Percentiles rank a stretch among this genome's conserved stretches.
These are phyloP conservation scores for Trichechus manatus DNA, from an alignment of 2,113 vertebrate genomes.

Conservation along the genomic window DNA sequence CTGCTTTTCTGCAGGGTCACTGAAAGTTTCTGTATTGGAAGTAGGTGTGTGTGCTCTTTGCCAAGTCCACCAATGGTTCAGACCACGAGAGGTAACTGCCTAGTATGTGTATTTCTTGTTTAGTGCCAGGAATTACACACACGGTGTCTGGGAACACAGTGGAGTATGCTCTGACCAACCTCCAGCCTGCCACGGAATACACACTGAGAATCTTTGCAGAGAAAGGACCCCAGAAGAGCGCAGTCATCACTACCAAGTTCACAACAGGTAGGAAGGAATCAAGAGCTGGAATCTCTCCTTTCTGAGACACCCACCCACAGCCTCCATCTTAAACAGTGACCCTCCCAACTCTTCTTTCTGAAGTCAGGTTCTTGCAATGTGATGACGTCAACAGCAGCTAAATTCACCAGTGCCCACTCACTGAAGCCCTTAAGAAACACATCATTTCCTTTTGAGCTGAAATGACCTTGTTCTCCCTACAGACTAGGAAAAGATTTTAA, in stretches of 20 bases:
- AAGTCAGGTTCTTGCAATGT: constrained; percentile 8
- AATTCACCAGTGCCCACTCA: background rate
- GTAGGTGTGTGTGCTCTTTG: fast-evolving
- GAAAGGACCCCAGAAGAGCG: constrained; percentile 93
- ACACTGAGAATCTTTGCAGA: constrained; percentile 92
- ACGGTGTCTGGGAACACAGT: constrained; percentile 95
- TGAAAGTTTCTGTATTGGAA: background rate
- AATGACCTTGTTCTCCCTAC: constrained; percentile 57
- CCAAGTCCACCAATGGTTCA: background rate
- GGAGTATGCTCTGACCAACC: constrained; percentile 92
- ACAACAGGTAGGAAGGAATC: constrained; percentile 90
- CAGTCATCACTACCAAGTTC: constrained; percentile 92
- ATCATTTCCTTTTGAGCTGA: constrained; percentile 65
- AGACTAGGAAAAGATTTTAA: constrained; percentile 36
- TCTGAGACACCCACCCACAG: background rate
- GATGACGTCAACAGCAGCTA: background rate
- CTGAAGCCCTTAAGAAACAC: constrained; percentile 3
- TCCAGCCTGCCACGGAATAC: constrained; percentile 94
- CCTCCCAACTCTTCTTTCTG: background rate
- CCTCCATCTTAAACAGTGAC: background rate
- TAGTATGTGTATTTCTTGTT: constrained; percentile 1
- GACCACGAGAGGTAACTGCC: background rate
- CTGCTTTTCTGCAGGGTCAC: constrained; percentile 23
- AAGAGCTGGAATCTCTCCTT: background rate
- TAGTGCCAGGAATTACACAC: constrained; percentile 93